Percentiles rank a stretch among this genome's conserved stretches.
phyloP scores from a whole-genome alignment of 1,140 invertebrate genomes.

The Wasmannia auropunctata region DNA sequence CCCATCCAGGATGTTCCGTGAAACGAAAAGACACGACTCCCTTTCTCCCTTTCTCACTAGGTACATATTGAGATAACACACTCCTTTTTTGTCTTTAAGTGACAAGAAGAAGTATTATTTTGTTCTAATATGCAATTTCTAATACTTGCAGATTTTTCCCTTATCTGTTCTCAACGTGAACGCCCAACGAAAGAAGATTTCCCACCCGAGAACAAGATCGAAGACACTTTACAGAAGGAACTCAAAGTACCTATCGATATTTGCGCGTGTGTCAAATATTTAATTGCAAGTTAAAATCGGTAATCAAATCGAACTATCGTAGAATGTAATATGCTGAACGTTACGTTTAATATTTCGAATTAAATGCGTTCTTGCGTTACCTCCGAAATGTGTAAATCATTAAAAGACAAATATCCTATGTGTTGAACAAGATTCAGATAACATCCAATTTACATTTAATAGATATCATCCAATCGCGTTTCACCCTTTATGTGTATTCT shows the following conservation, averaged over 20 bases:
- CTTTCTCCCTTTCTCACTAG: not conserved
- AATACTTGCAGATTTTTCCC: not conserved
- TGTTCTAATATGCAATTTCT: not conserved
- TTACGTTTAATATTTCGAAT: slow-evolving; percentile 2
- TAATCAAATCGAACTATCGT: slow-evolving; percentile 1
- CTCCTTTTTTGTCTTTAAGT: not conserved
- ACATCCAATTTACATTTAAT: not conserved
- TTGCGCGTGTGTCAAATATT: not conserved
- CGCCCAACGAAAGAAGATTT: not conserved
- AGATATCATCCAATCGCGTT: not conserved
- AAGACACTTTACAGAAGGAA: not conserved
- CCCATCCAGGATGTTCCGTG: slow-evolving; percentile 52
- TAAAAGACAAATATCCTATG: not conserved
- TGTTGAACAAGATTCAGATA: not conserved
- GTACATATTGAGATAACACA: not conserved
- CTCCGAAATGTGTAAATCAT: slow-evolving; percentile 32
- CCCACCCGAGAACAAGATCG: not conserved
- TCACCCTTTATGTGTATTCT: slow-evolving; percentile 7
- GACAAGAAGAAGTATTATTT: too few relatives aligned
- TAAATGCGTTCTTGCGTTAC: slow-evolving; percentile 1
- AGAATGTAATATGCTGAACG: not conserved
- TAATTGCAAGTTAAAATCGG: not conserved
- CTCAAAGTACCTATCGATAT: slow-evolving; percentile 10
- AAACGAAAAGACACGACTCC: not conserved
- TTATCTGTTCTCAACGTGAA: not conserved